phyloP scores from a whole-genome alignment of 2,113 vertebrate genomes.

The Triplophysa rosa region DNA sequence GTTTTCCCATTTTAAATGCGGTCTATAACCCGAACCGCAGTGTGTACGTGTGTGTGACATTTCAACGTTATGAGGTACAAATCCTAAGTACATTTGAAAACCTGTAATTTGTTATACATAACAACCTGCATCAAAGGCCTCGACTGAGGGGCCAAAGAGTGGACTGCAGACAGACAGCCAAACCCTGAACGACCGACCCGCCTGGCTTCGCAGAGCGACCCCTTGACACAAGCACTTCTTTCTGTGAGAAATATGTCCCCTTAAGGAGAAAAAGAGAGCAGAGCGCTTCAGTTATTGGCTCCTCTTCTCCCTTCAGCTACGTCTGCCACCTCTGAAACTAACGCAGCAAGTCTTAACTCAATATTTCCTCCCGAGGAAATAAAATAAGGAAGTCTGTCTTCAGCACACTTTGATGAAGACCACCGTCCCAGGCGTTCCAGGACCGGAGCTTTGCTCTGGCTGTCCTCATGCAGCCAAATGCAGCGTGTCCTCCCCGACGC shows the following conservation, averaged over 20 bases:
- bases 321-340: slow-evolving; percentile 32
- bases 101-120: slow-evolving; percentile 62
- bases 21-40: slow-evolving; percentile 10
- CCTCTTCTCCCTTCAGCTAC: slow-evolving; percentile 40
- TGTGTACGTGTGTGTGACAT: slow-evolving; percentile 52
- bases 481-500: slow-evolving; percentile 65
- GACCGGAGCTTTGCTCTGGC: slow-evolving; percentile 53
- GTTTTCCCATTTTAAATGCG: slow-evolving; percentile 38
- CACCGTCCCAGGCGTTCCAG: slow-evolving; percentile 68
- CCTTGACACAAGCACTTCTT: background rate
- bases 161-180: slow-evolving; percentile 29
- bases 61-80: slow-evolving; percentile 55
- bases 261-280: slow-evolving; percentile 22
- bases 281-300: slow-evolving; percentile 17
- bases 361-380: slow-evolving; percentile 70
- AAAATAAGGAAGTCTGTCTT: slow-evolving; percentile 72
- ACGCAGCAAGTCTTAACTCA: slow-evolving; percentile 64
- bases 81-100: slow-evolving; percentile 59
- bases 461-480: slow-evolving; percentile 33
- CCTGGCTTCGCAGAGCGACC: slow-evolving; percentile 34
- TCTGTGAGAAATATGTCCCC: slow-evolving; percentile 5
- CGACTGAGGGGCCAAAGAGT: slow-evolving; percentile 30
- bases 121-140: slow-evolving; percentile 62
- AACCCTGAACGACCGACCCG: slow-evolving; percentile 15
- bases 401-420: slow-evolving; percentile 63